Base-by-base conservation (phyloP, 2,888 invertebrate species). In the Formica aserva region DNA sequence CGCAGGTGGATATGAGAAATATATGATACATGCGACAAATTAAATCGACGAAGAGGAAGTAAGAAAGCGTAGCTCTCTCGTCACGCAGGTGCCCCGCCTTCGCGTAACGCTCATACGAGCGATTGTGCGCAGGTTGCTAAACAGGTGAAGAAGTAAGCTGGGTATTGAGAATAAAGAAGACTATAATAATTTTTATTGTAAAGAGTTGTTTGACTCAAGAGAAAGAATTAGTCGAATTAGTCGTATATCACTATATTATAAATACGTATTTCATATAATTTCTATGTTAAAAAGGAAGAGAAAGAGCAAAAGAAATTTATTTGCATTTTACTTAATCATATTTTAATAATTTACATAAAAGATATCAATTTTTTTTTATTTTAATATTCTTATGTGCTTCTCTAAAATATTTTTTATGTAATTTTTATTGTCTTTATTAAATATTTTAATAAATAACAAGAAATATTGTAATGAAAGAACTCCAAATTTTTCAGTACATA, bases 1-100 rank as follows among this genome's bases (percentile, higher is more conserved):
- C 62, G 89, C 89, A 89, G 89, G 86, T 89, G 89, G 74, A 82
- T 83, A 57, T 82, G 89, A 87, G 82, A 38, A 57, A 77, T 57
- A 35, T 74, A 57, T 71, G 63, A 83, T 88, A 88, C 83, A 81
- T 85, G 75, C 83, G 87, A 67, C 89, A 86, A 89, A 82, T 89
- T 89, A 86, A 89, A 89, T 84, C 82, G 87, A 82, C 83, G 77
- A 75, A 82, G 41, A 65, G 84, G 86, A 87, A 86, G 85, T 80
- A 87, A 77, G 52, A 52, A n/a, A 52, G 8, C n/a, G 52, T n/a
- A n/a, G n/a, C 48, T 84, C 45, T 84, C n/a, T 45, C 60, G 41
- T 41, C 63, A 62, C 45, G 87, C 87, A 89, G 87, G 89, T 87
- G 85, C 74, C 41, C 76, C 76, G 74, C 66, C 74, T 80, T 83